Percentiles rank a stretch among this genome's conserved stretches.
Conservation (phyloP, 2,888 invertebrate species). For the Poecilus cupreus region DNA sequence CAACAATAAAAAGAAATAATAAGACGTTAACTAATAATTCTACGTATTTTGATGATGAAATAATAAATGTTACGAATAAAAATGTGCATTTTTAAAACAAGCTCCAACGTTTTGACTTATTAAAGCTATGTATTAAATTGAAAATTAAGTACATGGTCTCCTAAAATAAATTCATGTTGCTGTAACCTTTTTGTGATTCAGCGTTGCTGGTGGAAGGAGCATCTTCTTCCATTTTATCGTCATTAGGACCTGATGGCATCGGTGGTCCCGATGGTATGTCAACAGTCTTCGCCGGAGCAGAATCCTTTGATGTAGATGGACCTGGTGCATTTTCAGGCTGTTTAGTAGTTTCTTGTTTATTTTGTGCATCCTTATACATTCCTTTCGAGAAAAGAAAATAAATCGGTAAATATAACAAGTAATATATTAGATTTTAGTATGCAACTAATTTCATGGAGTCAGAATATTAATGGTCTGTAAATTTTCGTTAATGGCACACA, state of each 20-base stretch:
- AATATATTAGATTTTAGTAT: constrained; percentile 4
- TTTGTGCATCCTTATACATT: constrained; percentile 36
- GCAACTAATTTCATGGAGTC: constrained; percentile 14
- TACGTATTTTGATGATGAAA: neutral
- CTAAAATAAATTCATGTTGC: constrained; percentile 31
- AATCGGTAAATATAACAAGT: neutral
- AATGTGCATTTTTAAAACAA: neutral
- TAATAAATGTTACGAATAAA: neutral
- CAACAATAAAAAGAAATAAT: neutral
- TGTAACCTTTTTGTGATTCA: constrained; percentile 42
- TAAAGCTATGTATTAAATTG: neutral
- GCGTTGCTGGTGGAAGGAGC: neutral
- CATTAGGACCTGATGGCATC: constrained; percentile 25
- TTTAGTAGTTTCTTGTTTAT: constrained; percentile 1
- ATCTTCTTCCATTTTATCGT: constrained; percentile 41
- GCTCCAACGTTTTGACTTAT: neutral
- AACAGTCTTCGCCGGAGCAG: neutral
- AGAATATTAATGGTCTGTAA: constrained; percentile 26
- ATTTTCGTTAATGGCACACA: constrained; percentile 35
- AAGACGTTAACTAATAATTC: neutral
- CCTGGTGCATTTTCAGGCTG: neutral
- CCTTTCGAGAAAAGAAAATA: constrained; percentile 10
- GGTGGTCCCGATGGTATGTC: constrained; percentile 15
- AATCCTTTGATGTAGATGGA: constrained; percentile 4
- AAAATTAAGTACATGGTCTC: constrained; percentile 11